Percentiles rank a stretch among this genome's conserved stretches.
These are phyloP conservation scores for Thera britannica DNA, from an alignment of 2,888 invertebrate genomes.

Conservation along the genomic window DNA sequence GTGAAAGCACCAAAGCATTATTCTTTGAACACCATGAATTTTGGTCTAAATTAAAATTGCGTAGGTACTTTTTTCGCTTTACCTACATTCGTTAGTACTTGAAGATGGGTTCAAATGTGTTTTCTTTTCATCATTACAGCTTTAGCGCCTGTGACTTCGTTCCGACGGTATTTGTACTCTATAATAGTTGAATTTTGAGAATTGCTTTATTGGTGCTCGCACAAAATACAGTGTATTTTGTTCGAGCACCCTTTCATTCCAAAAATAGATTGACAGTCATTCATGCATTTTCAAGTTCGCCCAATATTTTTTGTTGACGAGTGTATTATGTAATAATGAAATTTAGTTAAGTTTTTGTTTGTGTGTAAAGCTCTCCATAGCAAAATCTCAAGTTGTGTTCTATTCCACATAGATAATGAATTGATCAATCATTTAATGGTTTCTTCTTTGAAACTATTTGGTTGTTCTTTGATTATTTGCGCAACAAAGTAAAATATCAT, in stretches of 20 bases:
- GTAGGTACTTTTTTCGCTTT: no score
- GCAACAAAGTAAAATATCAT: no score
- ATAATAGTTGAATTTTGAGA: background rate
- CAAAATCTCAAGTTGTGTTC: background rate
- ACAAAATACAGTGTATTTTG: no score
- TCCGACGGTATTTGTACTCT: background rate
- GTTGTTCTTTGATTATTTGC: background rate
- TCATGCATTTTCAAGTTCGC: background rate
- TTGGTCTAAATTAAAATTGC: no score
- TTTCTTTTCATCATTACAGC: no score
- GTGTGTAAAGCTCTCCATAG: background rate
- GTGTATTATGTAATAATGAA: background rate
- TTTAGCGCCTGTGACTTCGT: no score
- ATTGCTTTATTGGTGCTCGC: no score
- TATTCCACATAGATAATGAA: background rate
- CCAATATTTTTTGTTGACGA: background rate
- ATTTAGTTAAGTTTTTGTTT: no score
- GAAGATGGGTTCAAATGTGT: no score
- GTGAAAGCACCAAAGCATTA: background rate
- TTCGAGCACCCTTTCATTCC: no score
- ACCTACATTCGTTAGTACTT: no score
- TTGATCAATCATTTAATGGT: background rate
- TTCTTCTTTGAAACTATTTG: background rate
- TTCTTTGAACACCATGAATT: no score
- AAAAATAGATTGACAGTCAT: background rate